phyloP scores from a whole-genome alignment of 2,888 invertebrate genomes.

The Hydraecia micacea region DNA sequence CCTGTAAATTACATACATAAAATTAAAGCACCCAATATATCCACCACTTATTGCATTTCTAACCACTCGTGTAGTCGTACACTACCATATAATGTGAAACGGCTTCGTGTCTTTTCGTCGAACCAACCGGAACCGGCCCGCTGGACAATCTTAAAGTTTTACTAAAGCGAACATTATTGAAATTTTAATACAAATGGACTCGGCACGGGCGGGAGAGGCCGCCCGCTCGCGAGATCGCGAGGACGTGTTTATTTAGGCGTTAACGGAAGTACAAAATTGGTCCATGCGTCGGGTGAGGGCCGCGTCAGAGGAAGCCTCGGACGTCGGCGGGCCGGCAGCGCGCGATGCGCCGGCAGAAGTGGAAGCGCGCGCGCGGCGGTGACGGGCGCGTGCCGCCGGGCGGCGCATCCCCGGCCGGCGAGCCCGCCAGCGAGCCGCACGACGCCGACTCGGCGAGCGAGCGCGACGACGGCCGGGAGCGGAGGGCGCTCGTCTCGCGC shows the following conservation, averaged over 20 bases:
- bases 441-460: constrained; percentile 88
- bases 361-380: constrained; percentile 81
- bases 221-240: constrained; percentile 79
- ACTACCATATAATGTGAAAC: constrained; percentile 69
- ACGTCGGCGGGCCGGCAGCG: constrained; percentile 82
- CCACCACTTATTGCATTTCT: constrained; percentile 81
- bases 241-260: constrained; percentile 85
- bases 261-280: constrained; percentile 88
- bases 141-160: constrained; percentile 76
- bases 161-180: constrained; percentile 77
- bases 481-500: constrained; percentile 87
- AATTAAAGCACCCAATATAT: constrained; percentile 87
- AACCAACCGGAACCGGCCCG: constrained; percentile 72
- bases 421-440: constrained; percentile 83
- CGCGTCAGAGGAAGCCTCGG: constrained; percentile 85
- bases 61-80: constrained; percentile 75
- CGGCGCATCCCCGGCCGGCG: constrained; percentile 67
- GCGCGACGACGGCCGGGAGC: constrained; percentile 86
- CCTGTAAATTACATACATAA: constrained; percentile 83
- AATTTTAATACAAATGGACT: constrained; percentile 83
- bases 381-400: constrained; percentile 72
- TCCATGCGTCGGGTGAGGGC: constrained; percentile 81
- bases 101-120: constrained; percentile 71
- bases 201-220: constrained; percentile 75
- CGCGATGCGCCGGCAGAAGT: constrained; percentile 86